Evolutionary conservation across 2,113 vertebrate species (phyloP), one percentile per base, ranked within the genome.

Genomic region (Lepisosteus osseus): DNA sequence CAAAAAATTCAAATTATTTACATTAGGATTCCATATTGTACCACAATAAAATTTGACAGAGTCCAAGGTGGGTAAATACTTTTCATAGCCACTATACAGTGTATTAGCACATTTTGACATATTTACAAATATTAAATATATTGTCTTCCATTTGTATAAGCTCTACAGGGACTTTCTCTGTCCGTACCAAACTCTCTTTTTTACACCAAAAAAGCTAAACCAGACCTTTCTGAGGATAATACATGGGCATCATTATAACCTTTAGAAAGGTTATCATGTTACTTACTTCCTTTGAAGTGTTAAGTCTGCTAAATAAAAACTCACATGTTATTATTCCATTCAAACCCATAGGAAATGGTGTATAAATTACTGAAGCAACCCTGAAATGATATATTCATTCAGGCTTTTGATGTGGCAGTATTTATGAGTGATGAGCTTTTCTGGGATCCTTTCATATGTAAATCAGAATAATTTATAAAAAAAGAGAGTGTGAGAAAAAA

Each of bases 371-470:
- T 56, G 17, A 69, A 55, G 55, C 56, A 55, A 69, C 51, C 47
- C 17, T 69, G 67, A 69, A 69, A 69, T 69, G 54, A 69, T 57
- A 55, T 56, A 56, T 65, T 65, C 62, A 65, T 56, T 56, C 29
- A 56, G 54, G 29, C 67, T 69, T 56, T 69, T 69, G 67, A 69
- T 69, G 51, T 56, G 67, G 29, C 15, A 69, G 40, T 56, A 56
- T 69, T 69, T 69, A 69, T 69, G 67, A 69, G 67, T 43, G 54
- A 69, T 42, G 54, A 69, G 67, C 51, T 69, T 69, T 69, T 69
- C 54, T 56, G 29, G 15, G 55, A 56, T 40, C 54, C 67, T 69
- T 69, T 69, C 67, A 69, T 69, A 69, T 69, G 67, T 17, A 56
- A 69, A 69, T 69, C 43, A 3, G 43, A 45, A 2, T 12, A 41